Evolutionary conservation across 2,797 vertebrate genomes (phyloP).

Genomic region (Gallinago stenura): DNA sequence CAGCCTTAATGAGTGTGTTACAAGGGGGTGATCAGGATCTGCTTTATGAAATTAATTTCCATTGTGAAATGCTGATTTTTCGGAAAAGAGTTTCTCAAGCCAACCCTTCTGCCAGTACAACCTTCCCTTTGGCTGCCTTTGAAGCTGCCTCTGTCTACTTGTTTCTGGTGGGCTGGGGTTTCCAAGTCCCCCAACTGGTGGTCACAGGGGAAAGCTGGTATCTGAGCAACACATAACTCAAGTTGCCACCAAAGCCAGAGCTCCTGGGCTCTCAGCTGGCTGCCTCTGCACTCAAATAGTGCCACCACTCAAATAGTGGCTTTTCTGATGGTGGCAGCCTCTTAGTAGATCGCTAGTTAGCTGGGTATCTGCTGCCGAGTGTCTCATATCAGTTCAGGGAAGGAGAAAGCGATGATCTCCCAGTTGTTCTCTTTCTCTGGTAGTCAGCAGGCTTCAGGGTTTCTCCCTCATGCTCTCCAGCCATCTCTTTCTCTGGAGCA

Average conservation of each 20-base stretch:
- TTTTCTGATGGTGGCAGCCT: background rate
- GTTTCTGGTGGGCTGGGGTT: background rate
- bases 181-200: background rate
- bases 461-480: background rate
- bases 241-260: background rate
- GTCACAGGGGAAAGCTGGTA: background rate
- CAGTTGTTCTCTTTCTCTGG: accelerated
- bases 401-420: accelerated
- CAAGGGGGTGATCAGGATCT: background rate
- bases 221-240: background rate
- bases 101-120: background rate
- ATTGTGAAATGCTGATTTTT: background rate
- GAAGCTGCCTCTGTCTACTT: background rate
- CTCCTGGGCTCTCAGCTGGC: background rate
- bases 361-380: background rate
- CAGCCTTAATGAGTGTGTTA: background rate
- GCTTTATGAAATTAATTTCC: background rate
- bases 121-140: background rate
- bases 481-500: background rate
- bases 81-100: background rate
- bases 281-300: background rate
- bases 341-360: background rate
- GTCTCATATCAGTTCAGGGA: background rate
- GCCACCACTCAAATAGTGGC: background rate
- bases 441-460: background rate